phyloP scores from a whole-genome alignment of 2,113 vertebrate genomes.

The Elaphurus davidianus region DNA sequence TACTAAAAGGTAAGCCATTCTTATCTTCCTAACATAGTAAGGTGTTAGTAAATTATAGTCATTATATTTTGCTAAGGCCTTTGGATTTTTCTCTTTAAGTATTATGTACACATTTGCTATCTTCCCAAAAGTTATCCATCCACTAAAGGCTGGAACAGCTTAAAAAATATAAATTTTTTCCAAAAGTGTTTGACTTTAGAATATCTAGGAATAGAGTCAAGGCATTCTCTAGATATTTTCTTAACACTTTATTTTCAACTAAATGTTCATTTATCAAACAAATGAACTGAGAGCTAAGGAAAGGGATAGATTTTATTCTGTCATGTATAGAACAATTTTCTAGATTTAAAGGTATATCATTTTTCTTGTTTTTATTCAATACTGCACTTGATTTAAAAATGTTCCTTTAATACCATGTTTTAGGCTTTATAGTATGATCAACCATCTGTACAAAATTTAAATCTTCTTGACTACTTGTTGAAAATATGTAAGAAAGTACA shows the following conservation, averaged over 20 bases:
- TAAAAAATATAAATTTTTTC: neutral
- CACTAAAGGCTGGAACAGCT: neutral
- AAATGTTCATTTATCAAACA: conserved; percentile 40
- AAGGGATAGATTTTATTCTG: conserved; percentile 42
- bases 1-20: neutral
- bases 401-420: conserved; percentile 32
- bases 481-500: conserved; percentile 35
- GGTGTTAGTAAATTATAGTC: neutral
- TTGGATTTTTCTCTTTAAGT: conserved; percentile 28
- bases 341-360: conserved; percentile 55
- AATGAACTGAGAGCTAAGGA: conserved; percentile 25
- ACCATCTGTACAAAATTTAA: conserved; percentile 47
- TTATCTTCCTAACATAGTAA: neutral
- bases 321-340: conserved; percentile 21
- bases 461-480: conserved; percentile 21
- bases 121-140: neutral
- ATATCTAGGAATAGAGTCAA: neutral
- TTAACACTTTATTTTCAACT: conserved; percentile 45
- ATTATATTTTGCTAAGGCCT: conserved; percentile 12
- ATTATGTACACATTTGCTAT: neutral
- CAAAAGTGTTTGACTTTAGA: neutral
- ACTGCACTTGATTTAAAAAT: conserved; percentile 35
- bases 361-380: conserved; percentile 53
- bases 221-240: conserved; percentile 5
- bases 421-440: conserved; percentile 35